Evolutionary conservation across 2,888 invertebrate genomes (phyloP).

Genomic region (Dinocampus coccinellae): DNA sequence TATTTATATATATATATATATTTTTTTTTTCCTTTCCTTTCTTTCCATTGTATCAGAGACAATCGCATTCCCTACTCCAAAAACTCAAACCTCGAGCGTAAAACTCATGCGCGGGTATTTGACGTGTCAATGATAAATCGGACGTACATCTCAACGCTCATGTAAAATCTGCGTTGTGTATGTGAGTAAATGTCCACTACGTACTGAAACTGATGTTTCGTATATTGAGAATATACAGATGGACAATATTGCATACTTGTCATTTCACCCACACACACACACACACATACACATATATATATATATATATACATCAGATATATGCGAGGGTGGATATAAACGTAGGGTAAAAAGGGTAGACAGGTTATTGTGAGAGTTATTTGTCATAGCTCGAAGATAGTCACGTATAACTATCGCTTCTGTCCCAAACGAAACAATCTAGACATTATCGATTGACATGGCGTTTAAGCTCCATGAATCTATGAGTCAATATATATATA

Average conservation of each 20-base stretch:
- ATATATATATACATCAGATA: not conserved
- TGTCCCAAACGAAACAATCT: slow-evolving; percentile 51
- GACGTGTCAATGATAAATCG: slow-evolving; percentile 27
- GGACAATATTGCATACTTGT: slow-evolving; percentile 2
- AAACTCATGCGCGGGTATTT: not conserved
- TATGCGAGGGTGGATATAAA: slow-evolving; percentile 40
- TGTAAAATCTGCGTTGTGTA: slow-evolving; percentile 26
- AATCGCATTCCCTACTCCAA: not conserved
- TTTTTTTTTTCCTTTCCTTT: not conserved
- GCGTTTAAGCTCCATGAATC: slow-evolving; percentile 34
- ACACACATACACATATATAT: too few relatives aligned
- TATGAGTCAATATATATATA: not conserved
- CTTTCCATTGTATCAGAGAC: not conserved
- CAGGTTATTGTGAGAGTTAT: slow-evolving; percentile 66
- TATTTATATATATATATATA: too few relatives aligned
- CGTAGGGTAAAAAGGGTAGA: slow-evolving; percentile 44
- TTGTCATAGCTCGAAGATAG: slow-evolving; percentile 61
- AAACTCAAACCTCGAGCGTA: not conserved
- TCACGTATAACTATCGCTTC: slow-evolving; percentile 20
- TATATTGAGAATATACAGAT: not conserved
- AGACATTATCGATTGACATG: slow-evolving; percentile 64
- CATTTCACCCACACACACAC: too few relatives aligned
- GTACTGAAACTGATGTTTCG: not conserved
- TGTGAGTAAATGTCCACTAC: not conserved
- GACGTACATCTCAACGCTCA: slow-evolving; percentile 20